These are phyloP conservation scores for Agrypnus murinus DNA, from an alignment of 2,888 invertebrate species.

Conservation along the genomic window DNA sequence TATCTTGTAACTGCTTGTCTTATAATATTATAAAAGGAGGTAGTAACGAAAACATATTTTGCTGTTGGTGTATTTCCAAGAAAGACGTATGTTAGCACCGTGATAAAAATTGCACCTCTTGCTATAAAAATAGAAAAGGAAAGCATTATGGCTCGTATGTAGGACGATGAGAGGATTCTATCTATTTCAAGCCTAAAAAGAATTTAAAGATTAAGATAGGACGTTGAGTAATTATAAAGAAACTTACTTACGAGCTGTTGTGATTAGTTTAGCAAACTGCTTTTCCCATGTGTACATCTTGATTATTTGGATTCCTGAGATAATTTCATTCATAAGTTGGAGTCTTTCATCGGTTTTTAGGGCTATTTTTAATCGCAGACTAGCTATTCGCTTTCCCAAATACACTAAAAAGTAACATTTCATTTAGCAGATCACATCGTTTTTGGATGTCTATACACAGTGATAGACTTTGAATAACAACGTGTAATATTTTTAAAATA, in stretches of 20 bases:
- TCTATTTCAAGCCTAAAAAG: slow-evolving; percentile 13
- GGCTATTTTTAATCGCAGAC: slow-evolving; percentile 85
- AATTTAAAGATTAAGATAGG: too few relatives aligned
- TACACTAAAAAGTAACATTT: slow-evolving; percentile 76
- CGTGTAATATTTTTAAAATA: too few relatives aligned
- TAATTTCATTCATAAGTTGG: slow-evolving; percentile 92
- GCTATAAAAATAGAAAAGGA: slow-evolving; percentile 90
- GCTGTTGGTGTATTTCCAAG: slow-evolving; percentile 82
- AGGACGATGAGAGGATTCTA: slow-evolving; percentile 73
- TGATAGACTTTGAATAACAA: too few relatives aligned
- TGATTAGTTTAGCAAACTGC: slow-evolving; percentile 84
- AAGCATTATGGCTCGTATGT: slow-evolving; percentile 83
- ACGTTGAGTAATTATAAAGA: neutral
- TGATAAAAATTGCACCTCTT: slow-evolving; percentile 87
- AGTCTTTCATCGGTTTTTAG: slow-evolving; percentile 91
- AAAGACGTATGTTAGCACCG: slow-evolving; percentile 83
- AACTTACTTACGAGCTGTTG: slow-evolving; percentile 81
- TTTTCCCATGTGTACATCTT: slow-evolving; percentile 96
- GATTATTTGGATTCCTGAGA: slow-evolving; percentile 90
- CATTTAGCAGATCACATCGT: neutral
- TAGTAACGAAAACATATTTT: slow-evolving; percentile 88
- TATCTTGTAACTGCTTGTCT: slow-evolving; percentile 90
- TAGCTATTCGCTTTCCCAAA: slow-evolving; percentile 83
- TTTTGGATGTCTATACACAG: too few relatives aligned
- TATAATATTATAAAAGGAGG: slow-evolving; percentile 91